Evolutionary conservation across 1,140 invertebrate genomes (phyloP), one percentile per base, ranked within the genome.

Genomic region (Camponotus floridanus): DNA sequence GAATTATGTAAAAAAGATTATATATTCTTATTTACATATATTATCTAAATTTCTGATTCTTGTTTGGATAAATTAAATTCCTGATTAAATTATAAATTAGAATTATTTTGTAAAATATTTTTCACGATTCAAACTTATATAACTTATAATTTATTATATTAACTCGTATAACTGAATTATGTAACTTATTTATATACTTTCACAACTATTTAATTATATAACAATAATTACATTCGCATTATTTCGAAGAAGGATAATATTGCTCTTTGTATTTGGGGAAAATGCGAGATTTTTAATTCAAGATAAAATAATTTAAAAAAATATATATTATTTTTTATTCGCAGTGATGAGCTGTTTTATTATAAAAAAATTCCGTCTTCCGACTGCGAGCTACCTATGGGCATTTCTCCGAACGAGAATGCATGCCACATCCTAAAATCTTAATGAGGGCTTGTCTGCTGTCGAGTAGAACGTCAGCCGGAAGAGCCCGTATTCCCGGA

Each of bases 381-480:
- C 61, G 57, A 2, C 51, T 55, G 4, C 11, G 26, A 80, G 55
- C 62, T 71, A 55, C 65, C 42, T 73, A 68, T 70, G 70, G 11
- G 13, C 62, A 84, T 71, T 78, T 87, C 71, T 45, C 57, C 11
- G 42, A 42, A 55, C 61, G 86, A 65, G 78, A 83, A 83, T 64
- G 76, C 78, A 80, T 65, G 48, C 33, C 80, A 62, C 57, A 67
- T 81, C 79, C 90, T 91, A 90, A 90, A 90, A 91, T 70, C 76
- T 88, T 91, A 91, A 91, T 87, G 88, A 91, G 85, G 78, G 89
- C 88, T 91, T 91, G 89, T 91, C 88, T 84, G 78, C 88, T 85
- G 89, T 90, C 89, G 86, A 91, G 88, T 91, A 90, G 90, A 91
- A 90, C 62, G 86, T 87, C 83, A 90, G 55, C 86, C 89, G 88